Percentiles rank a stretch among this genome's conserved stretches.
Conservation (phyloP, 2,888 invertebrate species). For the Geophilus truncorum region DNA sequence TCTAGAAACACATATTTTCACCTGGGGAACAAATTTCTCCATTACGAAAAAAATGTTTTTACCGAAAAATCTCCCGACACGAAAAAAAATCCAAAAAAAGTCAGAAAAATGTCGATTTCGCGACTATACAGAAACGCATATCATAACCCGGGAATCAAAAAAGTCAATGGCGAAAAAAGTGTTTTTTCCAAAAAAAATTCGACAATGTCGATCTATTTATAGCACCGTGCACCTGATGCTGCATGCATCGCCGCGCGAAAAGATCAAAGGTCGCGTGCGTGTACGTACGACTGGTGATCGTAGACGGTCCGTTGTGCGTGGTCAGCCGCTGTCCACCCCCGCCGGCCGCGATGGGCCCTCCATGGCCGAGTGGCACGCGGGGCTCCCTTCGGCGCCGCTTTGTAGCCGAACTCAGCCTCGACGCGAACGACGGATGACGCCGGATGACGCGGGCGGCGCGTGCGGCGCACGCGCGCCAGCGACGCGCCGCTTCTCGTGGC, state of each 20-base stretch:
- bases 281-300: neutral
- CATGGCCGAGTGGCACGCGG: conserved; percentile 19
- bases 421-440: neutral
- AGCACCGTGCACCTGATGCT: neutral
- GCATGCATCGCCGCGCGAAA: neutral
- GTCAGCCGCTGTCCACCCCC: neutral
- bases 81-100: too few species aligned
- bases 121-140: too few species aligned
- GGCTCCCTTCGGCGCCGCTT: neutral
- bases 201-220: neutral
- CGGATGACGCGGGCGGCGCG: neutral
- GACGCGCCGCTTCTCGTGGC: neutral
- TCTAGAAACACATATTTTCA: too few species aligned
- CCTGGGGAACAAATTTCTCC: too few species aligned
- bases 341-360: conserved; percentile 7
- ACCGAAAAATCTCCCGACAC: too few species aligned
- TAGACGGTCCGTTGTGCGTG: neutral
- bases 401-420: neutral
- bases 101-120: too few species aligned
- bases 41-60: too few species aligned
- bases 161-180: too few species aligned
- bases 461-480: neutral
- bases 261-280: neutral
- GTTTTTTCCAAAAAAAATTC: too few species aligned
- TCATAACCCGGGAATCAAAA: too few species aligned